Conservation (phyloP, 2,888 invertebrate species). For the Julus scanicus region DNA sequence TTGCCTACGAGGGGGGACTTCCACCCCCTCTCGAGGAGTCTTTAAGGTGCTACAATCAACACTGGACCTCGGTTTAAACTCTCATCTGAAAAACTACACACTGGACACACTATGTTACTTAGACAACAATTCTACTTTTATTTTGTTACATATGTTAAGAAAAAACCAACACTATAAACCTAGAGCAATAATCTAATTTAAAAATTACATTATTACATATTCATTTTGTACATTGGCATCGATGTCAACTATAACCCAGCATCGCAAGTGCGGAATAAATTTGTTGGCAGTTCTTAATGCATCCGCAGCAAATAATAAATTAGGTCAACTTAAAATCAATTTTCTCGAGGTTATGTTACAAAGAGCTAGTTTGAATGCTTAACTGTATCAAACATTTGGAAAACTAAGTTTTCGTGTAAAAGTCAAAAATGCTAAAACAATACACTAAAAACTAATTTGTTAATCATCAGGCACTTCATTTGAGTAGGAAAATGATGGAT, state of each 20-base stretch:
- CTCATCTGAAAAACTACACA: not conserved
- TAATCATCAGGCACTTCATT: slow-evolving; percentile 27
- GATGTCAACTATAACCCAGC: not conserved
- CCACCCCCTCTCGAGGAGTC: no score
- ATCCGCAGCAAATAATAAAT: not conserved
- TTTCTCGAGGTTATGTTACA: not conserved
- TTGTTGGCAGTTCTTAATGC: not conserved
- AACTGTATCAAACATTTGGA: slow-evolving; percentile 24
- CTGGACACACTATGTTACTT: not conserved
- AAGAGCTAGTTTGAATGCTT: not conserved
- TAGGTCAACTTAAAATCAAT: not conserved
- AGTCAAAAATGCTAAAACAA: slow-evolving; percentile 34
- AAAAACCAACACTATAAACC: slow-evolving; percentile 17
- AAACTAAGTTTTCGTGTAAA: not conserved
- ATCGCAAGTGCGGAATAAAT: not conserved
- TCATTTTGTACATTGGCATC: not conserved
- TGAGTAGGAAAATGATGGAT: not conserved
- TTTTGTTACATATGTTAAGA: not conserved
- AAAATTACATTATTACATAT: slow-evolving; percentile 18
- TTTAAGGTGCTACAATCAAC: no score
- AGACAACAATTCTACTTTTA: not conserved
- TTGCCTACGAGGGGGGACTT: no score
- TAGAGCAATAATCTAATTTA: not conserved
- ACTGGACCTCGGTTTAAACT: no score
- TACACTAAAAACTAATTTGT: not conserved